A percentile compares a stretch with the other conserved stretches of the same genome.
Conservation (phyloP, 2,797 vertebrate genomes). For the Crax fasciolata region DNA sequence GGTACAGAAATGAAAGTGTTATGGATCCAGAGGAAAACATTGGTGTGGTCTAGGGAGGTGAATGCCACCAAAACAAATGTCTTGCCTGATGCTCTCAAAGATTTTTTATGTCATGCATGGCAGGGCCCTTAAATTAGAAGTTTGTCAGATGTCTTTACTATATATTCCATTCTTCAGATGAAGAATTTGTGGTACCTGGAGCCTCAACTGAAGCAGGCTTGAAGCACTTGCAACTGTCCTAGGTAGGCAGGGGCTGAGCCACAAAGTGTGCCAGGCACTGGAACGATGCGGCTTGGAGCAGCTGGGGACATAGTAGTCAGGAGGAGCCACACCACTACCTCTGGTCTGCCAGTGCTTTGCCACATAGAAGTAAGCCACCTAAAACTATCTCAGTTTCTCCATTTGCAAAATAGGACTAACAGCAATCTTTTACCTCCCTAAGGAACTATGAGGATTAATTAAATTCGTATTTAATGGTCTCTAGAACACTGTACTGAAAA, state of each 20-base stretch:
- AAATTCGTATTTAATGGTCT: conserved; percentile 47
- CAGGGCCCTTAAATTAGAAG: background rate
- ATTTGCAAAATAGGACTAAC: conserved; percentile 27
- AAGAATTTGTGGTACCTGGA: background rate
- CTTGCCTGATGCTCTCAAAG: fast-evolving
- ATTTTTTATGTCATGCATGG: background rate
- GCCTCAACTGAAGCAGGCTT: background rate
- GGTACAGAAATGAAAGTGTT: background rate
- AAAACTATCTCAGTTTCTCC: conserved; percentile 21
- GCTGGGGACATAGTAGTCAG: background rate
- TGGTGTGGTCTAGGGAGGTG: background rate
- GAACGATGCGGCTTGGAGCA: background rate
- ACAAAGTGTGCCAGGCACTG: background rate
- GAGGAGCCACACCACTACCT: background rate
- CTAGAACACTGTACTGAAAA: conserved; percentile 18
- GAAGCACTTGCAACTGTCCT: background rate
- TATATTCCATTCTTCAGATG: background rate
- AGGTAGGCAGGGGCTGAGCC: background rate
- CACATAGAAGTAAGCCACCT: background rate
- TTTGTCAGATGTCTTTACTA: background rate
- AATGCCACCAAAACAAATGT: background rate
- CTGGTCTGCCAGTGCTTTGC: background rate
- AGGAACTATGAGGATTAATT: conserved; percentile 56
- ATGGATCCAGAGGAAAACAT: background rate
- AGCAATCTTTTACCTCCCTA: conserved; percentile 9